Base-by-base conservation (phyloP, 2,888 invertebrate genomes). In the Apodemia zela region DNA sequence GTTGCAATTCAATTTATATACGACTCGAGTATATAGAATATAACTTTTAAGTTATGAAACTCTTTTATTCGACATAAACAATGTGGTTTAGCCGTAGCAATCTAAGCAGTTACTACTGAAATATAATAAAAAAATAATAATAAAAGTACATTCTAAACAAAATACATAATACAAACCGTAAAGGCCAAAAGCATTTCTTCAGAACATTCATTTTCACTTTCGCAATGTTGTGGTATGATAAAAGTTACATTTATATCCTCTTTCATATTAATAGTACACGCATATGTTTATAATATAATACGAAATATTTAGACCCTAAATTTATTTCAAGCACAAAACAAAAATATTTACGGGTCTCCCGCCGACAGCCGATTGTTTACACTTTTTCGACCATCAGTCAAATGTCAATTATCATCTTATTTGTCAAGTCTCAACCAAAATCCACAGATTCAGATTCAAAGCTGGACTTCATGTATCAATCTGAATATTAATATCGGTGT, bases 131-230 rank as follows among this genome's bases (percentile, higher is more conserved):
- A 33, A 38, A 47, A 49, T n/a, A n/a, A 18, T 35, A 25, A 63
- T 68, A 47, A 21, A 51, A 47, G 51, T 17, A 51, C 15, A 2
- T 18, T 25, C 47, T 62, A 21, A 15, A 59, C 4, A 61, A 42
- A 60, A 61, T 54, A 64, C 33, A 33, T 42, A 68, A 17, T 29
- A 81, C 88, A 85, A 82, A 94, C 94, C 70, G 92, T 85, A 75
- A 87, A 94, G 4, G 94, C 93, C 66, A 93, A 83, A 77, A 90
- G 90, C 94, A 94, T 94, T 66, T 93, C 92, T 67, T 93, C 92
- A 0, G 90, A 84, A 69, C 93, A 94, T 60, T 93, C 92, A 80
- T 89, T 77, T 78, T 93, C 91, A 71, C 79, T 81, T 18, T 78
- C 72, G 72, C 83, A 92, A 66, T 89, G 80, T 42, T 79, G 82